Conservation (phyloP, 2,797 vertebrate species). For the Sebastes miniatus region DNA sequence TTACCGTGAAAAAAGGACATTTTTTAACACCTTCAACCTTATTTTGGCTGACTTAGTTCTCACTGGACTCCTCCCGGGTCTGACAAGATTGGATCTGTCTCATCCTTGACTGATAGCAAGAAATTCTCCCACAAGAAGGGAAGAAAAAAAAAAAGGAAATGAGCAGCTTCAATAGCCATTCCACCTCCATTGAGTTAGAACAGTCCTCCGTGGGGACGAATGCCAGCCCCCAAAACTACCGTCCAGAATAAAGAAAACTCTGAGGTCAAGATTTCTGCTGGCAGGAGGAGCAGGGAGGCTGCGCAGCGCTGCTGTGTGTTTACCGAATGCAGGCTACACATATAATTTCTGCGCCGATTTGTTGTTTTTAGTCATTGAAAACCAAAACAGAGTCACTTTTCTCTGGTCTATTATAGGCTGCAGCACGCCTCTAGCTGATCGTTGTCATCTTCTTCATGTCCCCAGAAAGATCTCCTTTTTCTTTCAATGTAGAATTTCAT, state of each 20-base stretch:
- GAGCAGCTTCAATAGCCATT: slow-evolving; percentile 18
- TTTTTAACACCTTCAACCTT: background rate
- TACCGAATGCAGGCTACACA: slow-evolving; percentile 4
- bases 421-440: background rate
- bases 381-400: slow-evolving; percentile 13
- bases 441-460: background rate
- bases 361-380: slow-evolving; percentile 37
- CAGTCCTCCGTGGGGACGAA: slow-evolving; percentile 16
- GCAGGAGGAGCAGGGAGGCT: slow-evolving; percentile 30
- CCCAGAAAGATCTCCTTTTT: background rate
- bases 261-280: slow-evolving; percentile 36
- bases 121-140: slow-evolving; percentile 1
- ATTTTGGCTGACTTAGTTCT: slow-evolving; percentile 12
- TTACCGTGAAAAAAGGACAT: background rate
- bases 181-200: slow-evolving; percentile 25
- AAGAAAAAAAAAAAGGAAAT: slow-evolving; percentile 24
- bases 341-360: slow-evolving; percentile 20
- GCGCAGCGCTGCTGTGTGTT: slow-evolving; percentile 6
- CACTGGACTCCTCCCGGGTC: background rate
- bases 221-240: slow-evolving; percentile 20
- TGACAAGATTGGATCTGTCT: slow-evolving; percentile 11
- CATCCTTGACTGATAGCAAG: slow-evolving; percentile 15
- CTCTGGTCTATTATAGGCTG: background rate
- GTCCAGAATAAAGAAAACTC: slow-evolving; percentile 41
- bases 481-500: background rate